A percentile compares a stretch with the other conserved stretches of the same genome.
Conservation (phyloP, 2,113 vertebrate species). For the Pithys albifrons region DNA sequence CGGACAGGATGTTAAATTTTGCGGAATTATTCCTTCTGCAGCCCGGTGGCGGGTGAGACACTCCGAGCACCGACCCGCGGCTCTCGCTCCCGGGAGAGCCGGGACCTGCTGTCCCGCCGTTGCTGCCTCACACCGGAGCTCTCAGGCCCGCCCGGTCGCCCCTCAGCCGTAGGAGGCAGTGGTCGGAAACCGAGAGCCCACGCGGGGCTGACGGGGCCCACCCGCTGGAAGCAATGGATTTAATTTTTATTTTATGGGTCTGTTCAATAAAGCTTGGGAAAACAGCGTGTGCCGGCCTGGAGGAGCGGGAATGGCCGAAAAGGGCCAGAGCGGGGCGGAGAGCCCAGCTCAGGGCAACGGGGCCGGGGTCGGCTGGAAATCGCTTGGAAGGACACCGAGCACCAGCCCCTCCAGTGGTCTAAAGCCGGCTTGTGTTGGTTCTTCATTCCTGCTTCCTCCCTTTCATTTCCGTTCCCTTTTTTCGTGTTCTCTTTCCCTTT, state of each 20-base stretch:
- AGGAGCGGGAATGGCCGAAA: background rate
- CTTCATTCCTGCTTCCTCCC: background rate
- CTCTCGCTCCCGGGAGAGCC: background rate
- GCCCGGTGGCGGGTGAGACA: background rate
- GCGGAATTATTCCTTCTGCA: background rate
- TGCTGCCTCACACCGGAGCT: background rate
- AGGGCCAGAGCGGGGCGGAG: fast-evolving
- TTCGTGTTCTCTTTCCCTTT: background rate
- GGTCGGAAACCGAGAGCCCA: background rate
- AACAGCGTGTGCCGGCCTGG: background rate
- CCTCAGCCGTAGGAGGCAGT: background rate
- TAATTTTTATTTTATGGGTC: background rate
- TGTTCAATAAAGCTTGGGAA: background rate
- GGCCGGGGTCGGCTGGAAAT: background rate
- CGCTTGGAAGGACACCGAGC: background rate
- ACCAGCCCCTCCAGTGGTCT: background rate
- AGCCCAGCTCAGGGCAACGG: background rate
- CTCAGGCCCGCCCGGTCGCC: fast-evolving
- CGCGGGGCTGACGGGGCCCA: background rate
- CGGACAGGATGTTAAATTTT: background rate
- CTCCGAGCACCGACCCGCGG: background rate
- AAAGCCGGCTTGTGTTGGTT: fast-evolving
- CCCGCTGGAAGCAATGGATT: background rate
- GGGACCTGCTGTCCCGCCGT: background rate
- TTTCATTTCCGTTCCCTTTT: background rate